phyloP scores from a whole-genome alignment of 1,140 invertebrate species.

The Delia radicum region DNA sequence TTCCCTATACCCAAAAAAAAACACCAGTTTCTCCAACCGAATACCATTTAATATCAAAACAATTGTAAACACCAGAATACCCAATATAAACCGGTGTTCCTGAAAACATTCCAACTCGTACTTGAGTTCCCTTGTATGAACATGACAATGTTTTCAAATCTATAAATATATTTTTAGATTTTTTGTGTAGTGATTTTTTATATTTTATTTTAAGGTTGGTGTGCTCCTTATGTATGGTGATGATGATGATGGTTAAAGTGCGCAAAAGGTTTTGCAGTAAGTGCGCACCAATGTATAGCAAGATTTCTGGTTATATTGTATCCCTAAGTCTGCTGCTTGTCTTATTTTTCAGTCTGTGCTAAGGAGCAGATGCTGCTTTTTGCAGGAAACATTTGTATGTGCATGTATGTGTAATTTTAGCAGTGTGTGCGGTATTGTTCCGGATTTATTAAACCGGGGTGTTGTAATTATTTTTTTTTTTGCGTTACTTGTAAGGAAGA shows the following conservation, averaged over 20 bases:
- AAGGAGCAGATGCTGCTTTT: not conserved
- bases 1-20: no score
- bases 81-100: conserved; percentile 7
- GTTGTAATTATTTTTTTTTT: conserved; percentile 12
- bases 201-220: no score
- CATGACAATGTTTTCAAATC: not conserved
- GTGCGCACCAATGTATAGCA: not conserved
- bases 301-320: not conserved
- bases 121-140: not conserved
- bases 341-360: no score
- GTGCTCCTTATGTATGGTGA: not conserved
- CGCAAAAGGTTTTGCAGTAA: conserved; percentile 9
- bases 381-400: not conserved
- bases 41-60: not conserved
- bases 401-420: not conserved
- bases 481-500: not conserved
- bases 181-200: not conserved
- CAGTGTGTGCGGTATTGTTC: not conserved
- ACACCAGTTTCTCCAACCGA: not conserved
- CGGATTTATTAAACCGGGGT: conserved; percentile 17
- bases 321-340: not conserved
- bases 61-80: conserved; percentile 16
- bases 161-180: not conserved
- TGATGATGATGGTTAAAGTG: conserved; percentile 13
- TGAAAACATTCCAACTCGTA: not conserved